Conservation (phyloP, 2,888 invertebrate species). For the Harmothoe impar region DNA sequence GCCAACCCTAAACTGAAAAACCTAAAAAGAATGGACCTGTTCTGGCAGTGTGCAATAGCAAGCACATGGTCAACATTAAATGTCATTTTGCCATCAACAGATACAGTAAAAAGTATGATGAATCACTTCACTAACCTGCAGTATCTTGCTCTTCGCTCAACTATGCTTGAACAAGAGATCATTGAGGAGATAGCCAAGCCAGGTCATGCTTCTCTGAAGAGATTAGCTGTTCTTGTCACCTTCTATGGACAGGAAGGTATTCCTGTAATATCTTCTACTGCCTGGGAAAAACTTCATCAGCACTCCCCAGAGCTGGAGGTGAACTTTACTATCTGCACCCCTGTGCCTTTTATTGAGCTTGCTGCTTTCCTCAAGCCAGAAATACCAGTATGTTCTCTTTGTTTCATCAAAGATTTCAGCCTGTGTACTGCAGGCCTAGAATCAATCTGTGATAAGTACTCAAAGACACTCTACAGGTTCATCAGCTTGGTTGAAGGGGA, state of each 20-base stretch:
- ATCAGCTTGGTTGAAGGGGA: conserved; percentile 72
- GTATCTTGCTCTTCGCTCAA: conserved; percentile 73
- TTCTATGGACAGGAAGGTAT: conserved; percentile 68
- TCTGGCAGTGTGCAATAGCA: conserved; percentile 72
- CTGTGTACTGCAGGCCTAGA: conserved; percentile 72
- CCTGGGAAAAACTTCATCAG: conserved; percentile 72
- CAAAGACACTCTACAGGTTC: conserved; percentile 72
- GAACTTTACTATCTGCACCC: conserved; percentile 73
- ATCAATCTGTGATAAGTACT: conserved; percentile 72
- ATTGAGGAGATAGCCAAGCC: conserved; percentile 71
- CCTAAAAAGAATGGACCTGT: conserved; percentile 75
- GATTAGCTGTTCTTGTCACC: conserved; percentile 74
- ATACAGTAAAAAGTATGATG: conserved; percentile 69
- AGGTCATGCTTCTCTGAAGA: conserved; percentile 71
- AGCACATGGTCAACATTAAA: conserved; percentile 74
- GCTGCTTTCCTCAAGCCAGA: conserved; percentile 75
- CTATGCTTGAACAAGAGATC: conserved; percentile 75
- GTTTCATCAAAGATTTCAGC: conserved; percentile 73
- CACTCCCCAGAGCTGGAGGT: conserved; percentile 74
- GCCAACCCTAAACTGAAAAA: conserved; percentile 73
- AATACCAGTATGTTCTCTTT: conserved; percentile 73
- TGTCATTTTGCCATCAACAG: conserved; percentile 72
- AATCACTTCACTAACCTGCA: conserved; percentile 71
- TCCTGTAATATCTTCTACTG: conserved; percentile 71
- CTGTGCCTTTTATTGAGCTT: conserved; percentile 73